Base-by-base conservation (phyloP, 2,797 vertebrate genomes). In the Siniperca scherzeri region DNA sequence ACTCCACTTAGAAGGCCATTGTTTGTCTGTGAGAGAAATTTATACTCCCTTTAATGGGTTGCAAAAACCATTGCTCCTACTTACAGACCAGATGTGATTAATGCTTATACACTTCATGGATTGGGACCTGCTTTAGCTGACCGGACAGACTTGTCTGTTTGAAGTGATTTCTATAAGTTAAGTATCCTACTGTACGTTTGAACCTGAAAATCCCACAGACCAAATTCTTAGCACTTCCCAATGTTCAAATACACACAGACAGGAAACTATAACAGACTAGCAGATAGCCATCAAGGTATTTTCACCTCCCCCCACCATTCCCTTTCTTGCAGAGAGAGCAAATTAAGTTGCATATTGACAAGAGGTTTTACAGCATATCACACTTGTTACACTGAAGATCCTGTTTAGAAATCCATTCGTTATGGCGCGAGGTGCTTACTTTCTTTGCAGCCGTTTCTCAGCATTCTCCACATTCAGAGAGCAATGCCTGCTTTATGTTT, bases 21-120 rank as follows among this genome's bases (percentile, higher is more conserved):
- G 89, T 93, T 92, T 90, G 91, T 91, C 87, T 84, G 84, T 86
- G 74, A 78, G 87, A 82, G 84, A 86, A 85, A 91, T 84, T 73
- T 86, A 88, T 70, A 75, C 80, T 88, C 75, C 57, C 48, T 73
- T 61, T 77, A 88, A 92, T 82, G 74, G 70, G 60, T 52, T 81
- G 68, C 76, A 84, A 80, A 81, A 85, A 83, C 21, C 30, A 38
- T 64, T 64, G 70, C 65, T 75, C 70, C 65, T 72, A 25, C 82
- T 70, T 55, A 76, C 74, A 33, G 69, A 78, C 80, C 81, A 88
- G 85, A 89, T 82, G 90, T 87, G 83, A 90, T 92, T 83, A 78
- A 81, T 82, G 74, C 83, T 72, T 71, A 65, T 69, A 74, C 72
- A 60, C 70, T 71, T 80, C 50, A 25, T 60, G 60, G 84, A 66